Base-by-base conservation (phyloP, 1,140 invertebrate genomes). In the Drosophila cardini region DNA sequence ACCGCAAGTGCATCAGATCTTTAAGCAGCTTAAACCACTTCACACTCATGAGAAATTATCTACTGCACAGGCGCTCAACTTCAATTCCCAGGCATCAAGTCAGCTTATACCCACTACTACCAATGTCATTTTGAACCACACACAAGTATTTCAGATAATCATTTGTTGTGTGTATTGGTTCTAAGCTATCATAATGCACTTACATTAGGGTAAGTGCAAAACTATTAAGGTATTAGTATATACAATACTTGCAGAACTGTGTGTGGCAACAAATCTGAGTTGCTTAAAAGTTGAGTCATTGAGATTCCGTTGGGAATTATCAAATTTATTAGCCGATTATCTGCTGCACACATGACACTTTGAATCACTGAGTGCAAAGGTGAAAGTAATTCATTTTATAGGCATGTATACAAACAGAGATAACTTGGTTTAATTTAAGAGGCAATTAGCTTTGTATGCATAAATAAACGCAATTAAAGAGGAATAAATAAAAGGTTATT, bases 21-120 rank as follows among this genome's bases (percentile, higher is more conserved):
- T 40, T 16, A 65, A 36, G 36, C n/a, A 36, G 9, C 52, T 46
- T 57, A 58, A 72, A 13, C 13, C 42, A 48, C 38, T 63, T 62
- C 13, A 7, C 34, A 64, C 30, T 30, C 38, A 32, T 48, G 46
- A 57, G 55, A 68, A 72, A 60, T 67, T 30, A 43, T 21, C 32
- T 34, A 30, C 48, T 55, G 63, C 55, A 60, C 26, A n/a, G 13
- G 21, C 13, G 0, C 15, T 48, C 30, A 32, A 48, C 45, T 26
- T 53, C 45, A 72, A 48, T 46, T 60, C 15, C 30, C 36, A 8
- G 4, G 6, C 18, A 61, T 48, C 13, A 21, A 45, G 10, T 36
- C 6, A 40, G 53, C 53, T 40, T 56, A 40, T n/a, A 16, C 11
- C n/a, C 21, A 26, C 21, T 26, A 26, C 21, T 26, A 26, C 11